Base-by-base conservation (phyloP, 2,888 invertebrate genomes). In the Hedychridium roseum region DNA sequence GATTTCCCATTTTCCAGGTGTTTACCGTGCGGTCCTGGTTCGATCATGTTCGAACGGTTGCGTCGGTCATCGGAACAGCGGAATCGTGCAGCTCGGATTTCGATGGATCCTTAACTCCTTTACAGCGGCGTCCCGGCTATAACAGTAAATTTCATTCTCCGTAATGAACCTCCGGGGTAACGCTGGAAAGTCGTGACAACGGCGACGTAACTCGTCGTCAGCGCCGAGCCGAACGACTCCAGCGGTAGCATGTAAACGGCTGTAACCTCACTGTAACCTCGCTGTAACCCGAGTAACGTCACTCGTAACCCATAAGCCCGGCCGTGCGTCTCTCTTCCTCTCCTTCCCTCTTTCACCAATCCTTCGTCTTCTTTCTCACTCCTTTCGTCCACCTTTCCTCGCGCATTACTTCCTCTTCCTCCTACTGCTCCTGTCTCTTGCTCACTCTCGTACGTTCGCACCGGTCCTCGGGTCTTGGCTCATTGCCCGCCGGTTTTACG, bases 401-500 rank as follows among this genome's bases (percentile, higher is more conserved):
- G 28, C 36, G 15, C 15, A 7, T n/a, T 28, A 7, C 11, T 7
- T 7, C 28, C 11, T 28, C 11, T n/a, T 23, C 18, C 27, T 23
- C 28, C 37, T 23, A 12, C 35, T 36, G 16, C 14, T 23, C 6
- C 11, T 17, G 14, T 15, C 39, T n/a, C n/a, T n/a, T n/a, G n/a
- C n/a, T n/a, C n/a, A n/a, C n/a, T n/a, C n/a, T n/a, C n/a, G n/a
- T n/a, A 20, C 17, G 26, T 26, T 48, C 32, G 43, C 40, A 36
- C 12, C 16, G 48, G 36, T 39, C 32, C 11, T 42, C 41, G 40
- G 27, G 52, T 56, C 43, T 48, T 46, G 47, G 55, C 56, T 59
- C 60, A 57, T 64, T 54, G 60, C 54, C 53, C 45, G 53, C 40
- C 43, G 52, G 47, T 60, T 66, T 62, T 59, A 58, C 58, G 50